Base-by-base conservation (phyloP, 2,113 vertebrate genomes). In the Ceuthmochares aereus region DNA sequence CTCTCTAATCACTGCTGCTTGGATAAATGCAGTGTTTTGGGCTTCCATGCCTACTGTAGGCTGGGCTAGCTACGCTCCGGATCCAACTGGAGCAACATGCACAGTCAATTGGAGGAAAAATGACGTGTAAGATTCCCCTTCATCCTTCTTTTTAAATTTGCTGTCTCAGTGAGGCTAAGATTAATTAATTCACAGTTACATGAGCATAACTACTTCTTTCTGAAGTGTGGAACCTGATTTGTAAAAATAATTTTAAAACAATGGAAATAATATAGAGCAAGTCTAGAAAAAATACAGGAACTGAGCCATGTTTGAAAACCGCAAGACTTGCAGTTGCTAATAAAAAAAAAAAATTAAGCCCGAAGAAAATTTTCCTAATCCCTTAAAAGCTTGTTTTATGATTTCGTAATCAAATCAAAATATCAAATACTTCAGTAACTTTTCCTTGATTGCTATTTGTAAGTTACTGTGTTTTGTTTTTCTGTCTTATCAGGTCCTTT, bases 11-110 rank as follows among this genome's bases (percentile, higher is more conserved):
- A 87, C 99, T 89, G 98, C 98, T 42, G 99, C 99, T 10, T 99
- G 99, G 99, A 92, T 98, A 52, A 99, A 99, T 69, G 99, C 99
- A 9, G 93, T 99, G 30, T 99, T 99, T 92, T 99, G 99, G 99
- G 99, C 99, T 58, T 97, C 97, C 66, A 99, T 99, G 99, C 99
- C 99, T 4, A 60, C 98, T 9, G 52, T 98, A 47, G 99, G 99
- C 69, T 99, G 99, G 99, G 98, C 99, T 43, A 97, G 98, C 89
- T 99, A 99, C 4, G 99, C 99, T 70, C 99, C 99, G 0, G 99
- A 99, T 95, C 99, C 99, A 2, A 99, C 99, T 9, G 99, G 99
- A 86, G 99, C 99, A 14, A 99, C 99, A 0, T 99, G 99, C 96
- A 99, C 99, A 85, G 98, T 99, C 85, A 99, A 99, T 90, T 99